Base-by-base conservation (phyloP, 1,140 invertebrate genomes). In the Drosophila simulans region DNA sequence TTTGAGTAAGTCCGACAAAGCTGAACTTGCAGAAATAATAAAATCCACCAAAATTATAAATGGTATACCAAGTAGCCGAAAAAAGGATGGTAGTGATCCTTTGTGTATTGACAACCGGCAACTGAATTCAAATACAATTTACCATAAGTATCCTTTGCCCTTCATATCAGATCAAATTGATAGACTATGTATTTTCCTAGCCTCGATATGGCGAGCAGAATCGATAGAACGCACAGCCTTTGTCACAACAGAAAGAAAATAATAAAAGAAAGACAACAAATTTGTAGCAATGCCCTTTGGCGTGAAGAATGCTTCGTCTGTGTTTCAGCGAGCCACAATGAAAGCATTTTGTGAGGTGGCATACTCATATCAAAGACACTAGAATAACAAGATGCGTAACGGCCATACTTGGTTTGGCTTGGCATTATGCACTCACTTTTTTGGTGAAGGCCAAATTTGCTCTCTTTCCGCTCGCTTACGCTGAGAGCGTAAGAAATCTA, bases 21-120 rank as follows among this genome's bases (percentile, higher is more conserved):
- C 15, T 10, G n/a, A 64, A 48, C 42, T 40, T 4, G 52, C 60
- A 43, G 37, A 49, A 57, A 46, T 56, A 59, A 40, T 59, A 17
- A 59, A 49, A 17, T 4, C 10, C 39, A 37, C 10, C 13, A 37
- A 31, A 13, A 22, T 66, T 11, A 58, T 57, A 66, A 66, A 52
- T 10, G 37, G 27, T 45, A 66, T 52, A 35, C 63, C 37, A 11
- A 66, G 12, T 10, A 17, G 46, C 8, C 39, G 31, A 49, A 52
- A 37, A 10, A 52, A 35, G 34, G 1, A 46, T 25, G 20, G 43
- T 4, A 60, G 48, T 52, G 58, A 52, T 42, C 25, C 25, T 31
- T 42, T 42, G 37, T 52, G 37, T 8, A 60, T 60, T 13, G 48
- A 17, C 17, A 1, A 17, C 17, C 17, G 17, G 1, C 0, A 17